These are phyloP conservation scores for Sycophila texana DNA, from an alignment of 2,888 invertebrate genomes.

Conservation along the genomic window DNA sequence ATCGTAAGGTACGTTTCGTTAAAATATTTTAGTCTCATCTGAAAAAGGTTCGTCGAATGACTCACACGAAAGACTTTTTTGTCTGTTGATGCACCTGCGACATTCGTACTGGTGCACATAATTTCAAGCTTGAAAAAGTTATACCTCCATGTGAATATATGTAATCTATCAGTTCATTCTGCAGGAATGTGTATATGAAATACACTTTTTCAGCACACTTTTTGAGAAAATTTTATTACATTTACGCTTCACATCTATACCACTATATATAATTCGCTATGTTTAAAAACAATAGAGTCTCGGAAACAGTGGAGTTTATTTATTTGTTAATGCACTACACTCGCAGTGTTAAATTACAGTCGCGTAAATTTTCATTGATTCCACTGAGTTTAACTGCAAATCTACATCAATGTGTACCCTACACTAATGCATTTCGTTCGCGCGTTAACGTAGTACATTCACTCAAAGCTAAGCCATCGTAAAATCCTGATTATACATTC, in stretches of 20 bases:
- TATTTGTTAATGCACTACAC: no score
- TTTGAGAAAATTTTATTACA: background rate
- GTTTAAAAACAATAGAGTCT: background rate
- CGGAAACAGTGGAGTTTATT: background rate
- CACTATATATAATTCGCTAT: no score
- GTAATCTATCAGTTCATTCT: background rate
- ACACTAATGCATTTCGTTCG: no score
- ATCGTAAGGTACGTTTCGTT: constrained; percentile 4
- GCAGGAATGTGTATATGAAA: background rate
- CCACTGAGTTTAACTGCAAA: no score
- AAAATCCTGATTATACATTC: no score
- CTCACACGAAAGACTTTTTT: constrained; percentile 28
- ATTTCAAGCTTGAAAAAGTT: constrained; percentile 28
- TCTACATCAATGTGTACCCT: no score
- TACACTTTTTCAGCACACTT: background rate
- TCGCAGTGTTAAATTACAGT: no score
- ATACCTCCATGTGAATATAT: background rate
- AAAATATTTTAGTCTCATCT: constrained; percentile 26
- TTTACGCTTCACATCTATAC: no score
- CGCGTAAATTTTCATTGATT: no score
- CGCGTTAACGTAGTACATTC: no score
- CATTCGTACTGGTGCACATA: constrained; percentile 28
- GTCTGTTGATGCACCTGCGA: constrained; percentile 43
- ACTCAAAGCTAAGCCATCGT: no score
- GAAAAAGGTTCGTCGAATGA: constrained; percentile 29